Conservation (phyloP, 2,888 invertebrate species). For the Rhaphigaster nebulosa region DNA sequence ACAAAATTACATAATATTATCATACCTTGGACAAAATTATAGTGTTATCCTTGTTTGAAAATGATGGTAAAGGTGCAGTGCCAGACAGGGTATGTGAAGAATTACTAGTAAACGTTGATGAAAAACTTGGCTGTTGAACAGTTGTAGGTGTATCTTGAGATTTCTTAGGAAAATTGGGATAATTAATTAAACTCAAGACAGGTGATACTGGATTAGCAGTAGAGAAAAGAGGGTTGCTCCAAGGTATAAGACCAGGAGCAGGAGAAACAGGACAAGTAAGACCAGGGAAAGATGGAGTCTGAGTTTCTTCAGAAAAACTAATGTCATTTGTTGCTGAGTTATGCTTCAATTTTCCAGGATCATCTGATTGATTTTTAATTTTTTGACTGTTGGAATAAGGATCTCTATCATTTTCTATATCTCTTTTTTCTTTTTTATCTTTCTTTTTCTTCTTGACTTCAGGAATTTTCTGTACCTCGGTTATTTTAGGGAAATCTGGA, state of each 20-base stretch:
- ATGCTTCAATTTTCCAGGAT: conserved; percentile 75
- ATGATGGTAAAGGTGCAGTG: conserved; percentile 44
- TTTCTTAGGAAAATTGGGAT: conserved; percentile 55
- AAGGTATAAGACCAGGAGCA: conserved; percentile 72
- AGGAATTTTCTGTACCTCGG: conserved; percentile 68
- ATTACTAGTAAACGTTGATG: conserved; percentile 49
- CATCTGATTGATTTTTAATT: conserved; percentile 68
- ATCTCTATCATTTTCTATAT: conserved; percentile 55
- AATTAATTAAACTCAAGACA: conserved; percentile 36
- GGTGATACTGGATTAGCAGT: conserved; percentile 58
- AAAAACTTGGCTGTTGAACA: conserved; percentile 35
- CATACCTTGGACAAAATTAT: conserved; percentile 52
- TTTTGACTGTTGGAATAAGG: conserved; percentile 66
- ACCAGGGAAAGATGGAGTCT: conserved; percentile 68
- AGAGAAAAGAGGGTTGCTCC: conserved; percentile 61
- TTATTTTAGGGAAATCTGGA: conserved; percentile 73
- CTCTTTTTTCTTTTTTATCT: conserved; percentile 72
- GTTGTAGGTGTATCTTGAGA: conserved; percentile 42
- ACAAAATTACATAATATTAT: conserved; percentile 10
- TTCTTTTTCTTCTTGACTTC: conserved; percentile 69
- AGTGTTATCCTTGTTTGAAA: conserved; percentile 51
- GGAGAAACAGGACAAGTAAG: conserved; percentile 66
- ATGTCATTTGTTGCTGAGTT: conserved; percentile 57
- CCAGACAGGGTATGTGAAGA: conserved; percentile 43
- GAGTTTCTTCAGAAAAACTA: conserved; percentile 57